A percentile compares a stretch with the other conserved stretches of the same genome.
phyloP scores from a whole-genome alignment of 2,888 invertebrate species.

The Trissolcus japonicus region DNA sequence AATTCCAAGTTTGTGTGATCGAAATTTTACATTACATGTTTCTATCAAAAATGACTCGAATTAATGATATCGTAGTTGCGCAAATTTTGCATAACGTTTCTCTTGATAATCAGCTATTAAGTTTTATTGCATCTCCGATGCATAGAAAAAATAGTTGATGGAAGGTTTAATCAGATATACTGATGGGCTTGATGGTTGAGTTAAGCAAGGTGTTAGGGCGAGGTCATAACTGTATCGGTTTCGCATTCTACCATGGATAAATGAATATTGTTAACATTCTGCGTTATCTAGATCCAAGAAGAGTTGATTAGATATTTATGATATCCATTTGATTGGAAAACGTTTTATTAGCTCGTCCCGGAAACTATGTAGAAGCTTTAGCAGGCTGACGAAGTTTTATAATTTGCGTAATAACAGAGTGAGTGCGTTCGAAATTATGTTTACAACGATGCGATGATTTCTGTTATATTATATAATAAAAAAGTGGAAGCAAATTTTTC shows the following conservation, averaged over 20 bases:
- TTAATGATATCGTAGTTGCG: not conserved
- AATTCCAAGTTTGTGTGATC: no score
- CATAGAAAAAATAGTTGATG: constrained; percentile 1
- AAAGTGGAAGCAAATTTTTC: not conserved
- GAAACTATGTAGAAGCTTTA: constrained; percentile 25
- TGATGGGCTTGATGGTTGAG: constrained; percentile 15
- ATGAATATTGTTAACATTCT: constrained; percentile 45
- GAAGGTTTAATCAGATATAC: constrained; percentile 28
- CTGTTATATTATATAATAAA: not conserved
- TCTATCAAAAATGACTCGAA: not conserved
- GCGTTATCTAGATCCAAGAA: constrained; percentile 37
- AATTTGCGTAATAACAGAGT: constrained; percentile 30
- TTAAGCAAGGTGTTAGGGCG: constrained; percentile 24
- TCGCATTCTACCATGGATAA: constrained; percentile 14
- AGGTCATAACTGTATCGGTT: constrained; percentile 46
- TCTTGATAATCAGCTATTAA: no score
- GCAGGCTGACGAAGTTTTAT: constrained; percentile 18
- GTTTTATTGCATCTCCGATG: not conserved
- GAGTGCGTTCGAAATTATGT: no score
- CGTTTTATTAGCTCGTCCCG: constrained; percentile 21
- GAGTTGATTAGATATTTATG: constrained; percentile 47
- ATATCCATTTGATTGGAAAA: constrained; percentile 38
- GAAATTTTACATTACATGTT: no score
- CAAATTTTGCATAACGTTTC: not conserved
- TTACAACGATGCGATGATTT: constrained; percentile 10